These are phyloP conservation scores for Patiria pectinifera DNA, from an alignment of 53 echinoderm and acorn worm genomes.

Conservation along the genomic window DNA sequence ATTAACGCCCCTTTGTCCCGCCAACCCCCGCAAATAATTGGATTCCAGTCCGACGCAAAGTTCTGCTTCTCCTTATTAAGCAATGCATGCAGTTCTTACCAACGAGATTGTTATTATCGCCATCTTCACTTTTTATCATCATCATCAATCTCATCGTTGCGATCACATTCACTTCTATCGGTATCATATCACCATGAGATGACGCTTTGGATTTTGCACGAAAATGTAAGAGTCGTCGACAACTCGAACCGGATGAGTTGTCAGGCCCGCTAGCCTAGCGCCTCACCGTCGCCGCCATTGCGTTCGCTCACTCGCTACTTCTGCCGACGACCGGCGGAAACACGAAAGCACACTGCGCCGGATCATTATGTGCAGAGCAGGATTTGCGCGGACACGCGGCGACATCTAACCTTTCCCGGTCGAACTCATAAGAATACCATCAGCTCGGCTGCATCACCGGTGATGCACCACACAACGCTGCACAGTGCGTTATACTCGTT, in stretches of 20 bases:
- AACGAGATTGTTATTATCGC: no score
- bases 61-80: no score
- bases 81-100: no score
- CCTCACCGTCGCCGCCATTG: constrained; percentile 29
- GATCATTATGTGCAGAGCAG: constrained; percentile 17
- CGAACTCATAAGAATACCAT: constrained; percentile 22
- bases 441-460: neutral
- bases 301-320: constrained; percentile 22
- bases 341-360: constrained; percentile 27
- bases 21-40: no score
- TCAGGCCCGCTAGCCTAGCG: neutral
- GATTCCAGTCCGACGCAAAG: no score
- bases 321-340: constrained; percentile 18
- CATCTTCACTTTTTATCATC: no score
- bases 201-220: neutral
- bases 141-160: no score
- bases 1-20: no score
- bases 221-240: constrained; percentile 26
- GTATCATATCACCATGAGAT: neutral
- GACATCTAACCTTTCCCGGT: constrained; percentile 38
- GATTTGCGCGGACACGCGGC: constrained; percentile 38
- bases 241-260: neutral
- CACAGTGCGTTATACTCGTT: no score
- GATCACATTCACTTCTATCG: no score
- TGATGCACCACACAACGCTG: neutral